Base-by-base conservation (phyloP, 2,797 vertebrate species). In the Phrynocephalus vlangalii region DNA sequence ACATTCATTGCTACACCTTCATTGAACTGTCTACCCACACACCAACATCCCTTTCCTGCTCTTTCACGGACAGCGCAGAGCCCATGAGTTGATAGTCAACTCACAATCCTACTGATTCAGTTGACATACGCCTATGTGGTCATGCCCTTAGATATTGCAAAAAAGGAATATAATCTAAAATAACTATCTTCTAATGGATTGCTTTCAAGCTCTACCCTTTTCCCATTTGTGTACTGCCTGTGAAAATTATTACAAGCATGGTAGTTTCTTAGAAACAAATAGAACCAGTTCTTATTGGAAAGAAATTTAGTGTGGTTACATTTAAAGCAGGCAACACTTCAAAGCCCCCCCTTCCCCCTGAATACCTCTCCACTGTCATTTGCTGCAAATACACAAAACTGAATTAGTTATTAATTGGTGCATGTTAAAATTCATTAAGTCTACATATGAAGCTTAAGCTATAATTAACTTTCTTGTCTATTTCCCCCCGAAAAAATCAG, bases 341-440 rank as follows among this genome's bases (percentile, higher is more conserved):
- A 56, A 56, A 56, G 10, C 50, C n/a, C 20, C 33, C 85, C 73
- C 67, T 89, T 71, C 82, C 87, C 63, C 52, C 80, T 5, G 33
- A 90, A 92, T 88, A 90, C 83, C 84, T 89, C 90, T 89, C 88
- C 68, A 88, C 91, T 82, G 95, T 90, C 90, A 89, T 89, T 92
- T 94, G 92, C 88, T 92, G 92, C 83, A 60, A 0, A 96, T 91
- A 86, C 76, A 4, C 95, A 95, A 97, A 97, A 97, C 96, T 94
- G 95, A 97, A 97, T 98, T 98, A 98, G 95, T 95, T 97, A 96
- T 96, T 98, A 98, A 98, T 97, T 97, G 96, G 97, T 96, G 94
- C 96, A 95, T 79, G 97, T 97, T 97, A 97, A 97, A 97, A 97
- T 97, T 97, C 96, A 98, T 98, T 97, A 98, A 97, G 95, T 96